Conservation (phyloP, 2,113 vertebrate genomes). For the Elephantulus edwardii region DNA sequence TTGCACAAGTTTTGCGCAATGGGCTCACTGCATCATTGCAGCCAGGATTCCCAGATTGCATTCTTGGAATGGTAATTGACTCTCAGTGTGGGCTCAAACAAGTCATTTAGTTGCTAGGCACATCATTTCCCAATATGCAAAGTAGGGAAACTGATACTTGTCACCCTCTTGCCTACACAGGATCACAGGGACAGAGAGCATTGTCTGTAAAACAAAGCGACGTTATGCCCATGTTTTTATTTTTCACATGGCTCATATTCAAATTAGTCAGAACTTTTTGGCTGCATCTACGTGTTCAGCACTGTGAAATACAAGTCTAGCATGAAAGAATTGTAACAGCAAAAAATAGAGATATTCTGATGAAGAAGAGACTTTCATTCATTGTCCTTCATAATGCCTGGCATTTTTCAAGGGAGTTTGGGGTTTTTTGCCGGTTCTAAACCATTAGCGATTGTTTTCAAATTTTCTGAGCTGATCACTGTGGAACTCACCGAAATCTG, state of each 20-base stretch:
- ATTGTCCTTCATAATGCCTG: background rate
- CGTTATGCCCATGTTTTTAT: fast-evolving
- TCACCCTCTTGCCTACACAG: background rate
- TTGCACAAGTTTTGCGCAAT: fast-evolving
- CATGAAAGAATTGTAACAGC: background rate
- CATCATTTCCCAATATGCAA: background rate
- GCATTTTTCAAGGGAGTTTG: background rate
- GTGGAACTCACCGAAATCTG: slow-evolving; percentile 35
- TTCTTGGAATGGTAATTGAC: background rate
- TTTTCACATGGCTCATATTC: background rate
- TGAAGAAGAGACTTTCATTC: background rate
- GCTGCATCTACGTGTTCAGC: background rate
- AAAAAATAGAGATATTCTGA: background rate
- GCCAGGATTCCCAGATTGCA: too few relatives aligned
- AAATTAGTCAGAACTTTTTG: background rate
- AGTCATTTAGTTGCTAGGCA: background rate
- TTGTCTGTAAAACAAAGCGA: background rate
- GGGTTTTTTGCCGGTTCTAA: background rate
- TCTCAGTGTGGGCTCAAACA: background rate
- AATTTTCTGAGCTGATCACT: background rate
- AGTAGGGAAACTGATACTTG: background rate
- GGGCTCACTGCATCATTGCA: too few relatives aligned
- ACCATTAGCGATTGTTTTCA: background rate
- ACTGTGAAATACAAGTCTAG: background rate
- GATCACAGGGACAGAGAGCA: background rate